Evolutionary conservation across 2,797 vertebrate species (phyloP).

Genomic region (Melanotaenia trifasciata): DNA sequence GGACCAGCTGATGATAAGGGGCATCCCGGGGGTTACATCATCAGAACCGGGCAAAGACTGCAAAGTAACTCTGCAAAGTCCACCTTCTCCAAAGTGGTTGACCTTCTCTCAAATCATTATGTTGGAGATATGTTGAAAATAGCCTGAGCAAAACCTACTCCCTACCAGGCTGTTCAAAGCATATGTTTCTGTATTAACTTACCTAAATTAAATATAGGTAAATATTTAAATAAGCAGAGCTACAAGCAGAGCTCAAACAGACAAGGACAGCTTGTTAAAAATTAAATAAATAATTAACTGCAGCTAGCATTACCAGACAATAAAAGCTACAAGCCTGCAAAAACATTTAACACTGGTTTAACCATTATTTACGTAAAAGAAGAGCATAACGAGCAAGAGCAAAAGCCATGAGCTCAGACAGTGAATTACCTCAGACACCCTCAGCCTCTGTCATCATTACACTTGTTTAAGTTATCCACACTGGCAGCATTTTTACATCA

Average conservation of each 20-base stretch:
- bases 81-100: too few species aligned
- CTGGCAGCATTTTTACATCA: conserved; percentile 43
- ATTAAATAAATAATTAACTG: conserved; percentile 7
- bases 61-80: too few species aligned
- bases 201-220: too few species aligned
- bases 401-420: neutral
- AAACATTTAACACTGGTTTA: neutral
- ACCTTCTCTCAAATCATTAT: too few species aligned
- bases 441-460: conserved; percentile 11
- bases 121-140: too few species aligned
- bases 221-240: conserved; percentile 14
- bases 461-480: conserved; percentile 22
- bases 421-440: conserved; percentile 1
- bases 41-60: too few species aligned
- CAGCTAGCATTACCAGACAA: conserved; percentile 25
- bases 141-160: too few species aligned
- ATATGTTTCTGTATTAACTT: too few species aligned
- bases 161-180: too few species aligned
- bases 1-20: too few species aligned
- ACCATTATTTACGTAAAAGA: neutral
- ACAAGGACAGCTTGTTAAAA: conserved; percentile 1
- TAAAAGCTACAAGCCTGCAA: conserved; percentile 1
- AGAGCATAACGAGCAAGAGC: neutral
- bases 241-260: conserved; percentile 14
- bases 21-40: too few species aligned